Conservation (phyloP, 2,113 vertebrate genomes). For the Hepsetus odoe region DNA sequence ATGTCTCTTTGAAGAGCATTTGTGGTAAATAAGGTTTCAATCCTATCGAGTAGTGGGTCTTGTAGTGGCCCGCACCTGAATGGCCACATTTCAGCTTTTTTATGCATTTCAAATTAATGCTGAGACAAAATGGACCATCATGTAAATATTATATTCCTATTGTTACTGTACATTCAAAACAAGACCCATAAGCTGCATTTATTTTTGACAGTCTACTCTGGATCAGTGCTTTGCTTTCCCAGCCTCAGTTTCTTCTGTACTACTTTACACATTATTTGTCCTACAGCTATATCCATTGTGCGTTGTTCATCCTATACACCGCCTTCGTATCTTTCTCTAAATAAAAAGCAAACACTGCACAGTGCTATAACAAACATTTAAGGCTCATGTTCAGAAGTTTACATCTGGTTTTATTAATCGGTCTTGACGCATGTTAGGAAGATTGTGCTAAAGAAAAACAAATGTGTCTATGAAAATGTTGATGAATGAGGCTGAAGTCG, state of each 20-base stretch:
- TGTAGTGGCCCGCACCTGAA: too few species aligned
- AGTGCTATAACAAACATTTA: background rate
- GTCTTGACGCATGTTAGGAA: background rate
- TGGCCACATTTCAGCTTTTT: too few species aligned
- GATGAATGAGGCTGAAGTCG: background rate
- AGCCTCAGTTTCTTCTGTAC: background rate
- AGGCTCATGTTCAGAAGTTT: background rate
- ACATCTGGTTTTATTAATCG: conserved; percentile 1
- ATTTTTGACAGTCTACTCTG: too few species aligned
- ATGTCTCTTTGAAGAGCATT: too few species aligned
- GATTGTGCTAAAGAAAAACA: background rate
- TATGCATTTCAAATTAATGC: too few species aligned
- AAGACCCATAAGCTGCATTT: too few species aligned
- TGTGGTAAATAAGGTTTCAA: too few species aligned
- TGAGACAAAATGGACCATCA: too few species aligned
- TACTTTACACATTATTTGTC: background rate
- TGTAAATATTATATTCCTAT: too few species aligned
- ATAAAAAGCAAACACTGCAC: background rate
- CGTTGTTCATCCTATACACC: background rate
- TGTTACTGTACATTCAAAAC: too few species aligned
- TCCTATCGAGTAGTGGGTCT: too few species aligned
- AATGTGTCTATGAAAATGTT: background rate
- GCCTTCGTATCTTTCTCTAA: background rate
- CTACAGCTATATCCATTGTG: background rate
- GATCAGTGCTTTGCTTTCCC: background rate